Evolutionary conservation across 30 jellyfish, hydroid and myxozoan species (phyloP).

Genomic region (Nemopilema nomurai): DNA sequence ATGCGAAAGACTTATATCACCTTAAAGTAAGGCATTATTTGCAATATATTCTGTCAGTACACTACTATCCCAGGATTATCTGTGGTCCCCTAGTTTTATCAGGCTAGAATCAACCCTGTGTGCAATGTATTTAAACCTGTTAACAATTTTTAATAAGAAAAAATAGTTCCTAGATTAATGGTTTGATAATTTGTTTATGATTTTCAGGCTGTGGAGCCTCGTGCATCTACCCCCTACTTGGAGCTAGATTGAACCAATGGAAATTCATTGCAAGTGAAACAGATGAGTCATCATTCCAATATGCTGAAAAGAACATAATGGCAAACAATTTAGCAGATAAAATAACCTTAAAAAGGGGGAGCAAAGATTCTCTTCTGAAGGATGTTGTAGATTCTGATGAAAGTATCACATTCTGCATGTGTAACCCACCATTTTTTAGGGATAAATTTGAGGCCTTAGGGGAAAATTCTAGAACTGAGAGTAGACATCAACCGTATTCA

Average conservation of each 20-base stretch:
- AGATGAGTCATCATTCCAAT: conserved; percentile 64
- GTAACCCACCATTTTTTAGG: conserved; percentile 96
- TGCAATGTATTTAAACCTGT: too few species aligned
- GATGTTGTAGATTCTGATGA: conserved; percentile 13
- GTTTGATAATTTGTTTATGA: too few species aligned
- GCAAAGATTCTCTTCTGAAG: conserved; percentile 27
- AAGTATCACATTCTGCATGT: conserved; percentile 75
- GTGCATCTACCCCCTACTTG: conserved; percentile 87
- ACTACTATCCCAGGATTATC: too few species aligned
- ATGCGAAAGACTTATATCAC: too few species aligned
- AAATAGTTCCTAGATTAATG: too few species aligned
- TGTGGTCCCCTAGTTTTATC: too few species aligned
- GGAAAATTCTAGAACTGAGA: conserved; percentile 67
- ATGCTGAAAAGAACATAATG: conserved; percentile 75
- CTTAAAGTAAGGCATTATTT: too few species aligned
- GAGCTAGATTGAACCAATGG: conserved; percentile 80
- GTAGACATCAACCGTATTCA: conserved; percentile 76
- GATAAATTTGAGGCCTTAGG: conserved; percentile 72
- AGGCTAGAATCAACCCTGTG: too few species aligned
- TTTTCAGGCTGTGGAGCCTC: conserved; percentile 99
- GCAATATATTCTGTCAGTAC: too few species aligned
- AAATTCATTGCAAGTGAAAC: conserved; percentile 80
- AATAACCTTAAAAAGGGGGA: conserved; percentile 19
- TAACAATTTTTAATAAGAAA: background rate
- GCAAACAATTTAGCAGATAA: conserved; percentile 29